Evolutionary conservation across 2,113 vertebrate genomes (phyloP).

Genomic region (Lepisosteus oculatus): DNA sequence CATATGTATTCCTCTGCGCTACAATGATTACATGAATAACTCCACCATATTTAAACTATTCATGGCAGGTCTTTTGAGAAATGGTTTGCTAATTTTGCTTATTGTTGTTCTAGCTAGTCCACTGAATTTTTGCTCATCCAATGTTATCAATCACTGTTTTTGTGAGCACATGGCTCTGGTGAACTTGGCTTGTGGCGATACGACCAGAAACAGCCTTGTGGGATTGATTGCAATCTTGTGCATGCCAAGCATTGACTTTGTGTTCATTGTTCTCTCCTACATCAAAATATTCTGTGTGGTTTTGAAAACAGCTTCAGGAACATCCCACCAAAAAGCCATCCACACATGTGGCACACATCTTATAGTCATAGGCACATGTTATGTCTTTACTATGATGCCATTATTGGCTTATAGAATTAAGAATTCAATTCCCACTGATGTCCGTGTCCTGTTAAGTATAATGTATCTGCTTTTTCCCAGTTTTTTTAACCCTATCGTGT

Average conservation of each 20-base stretch:
- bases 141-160: constrained; percentile 43
- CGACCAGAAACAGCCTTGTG: constrained; percentile 36
- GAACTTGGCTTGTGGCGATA: constrained; percentile 50
- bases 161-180: constrained; percentile 57
- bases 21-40: constrained; percentile 28
- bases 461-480: constrained; percentile 33
- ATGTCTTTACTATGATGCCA: constrained; percentile 23
- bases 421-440: constrained; percentile 29
- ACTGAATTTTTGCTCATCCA: constrained; percentile 42
- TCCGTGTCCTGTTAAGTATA: constrained; percentile 33
- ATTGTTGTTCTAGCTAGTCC: constrained; percentile 26
- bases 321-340: constrained; percentile 24
- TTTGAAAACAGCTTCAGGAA: constrained; percentile 20
- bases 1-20: constrained; percentile 35
- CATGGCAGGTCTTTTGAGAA: constrained; percentile 25
- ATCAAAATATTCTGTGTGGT: constrained; percentile 27
- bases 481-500: constrained; percentile 38
- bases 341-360: constrained; percentile 35
- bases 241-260: constrained; percentile 20
- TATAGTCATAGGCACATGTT: constrained; percentile 20
- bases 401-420: constrained; percentile 33
- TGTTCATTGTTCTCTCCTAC: constrained; percentile 31
- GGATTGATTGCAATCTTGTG: constrained; percentile 32
- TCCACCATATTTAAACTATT: constrained; percentile 13
- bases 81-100: constrained; percentile 6